These are phyloP conservation scores for Rhodeus uyekii DNA, from an alignment of 2,797 vertebrate species.

Conservation along the genomic window DNA sequence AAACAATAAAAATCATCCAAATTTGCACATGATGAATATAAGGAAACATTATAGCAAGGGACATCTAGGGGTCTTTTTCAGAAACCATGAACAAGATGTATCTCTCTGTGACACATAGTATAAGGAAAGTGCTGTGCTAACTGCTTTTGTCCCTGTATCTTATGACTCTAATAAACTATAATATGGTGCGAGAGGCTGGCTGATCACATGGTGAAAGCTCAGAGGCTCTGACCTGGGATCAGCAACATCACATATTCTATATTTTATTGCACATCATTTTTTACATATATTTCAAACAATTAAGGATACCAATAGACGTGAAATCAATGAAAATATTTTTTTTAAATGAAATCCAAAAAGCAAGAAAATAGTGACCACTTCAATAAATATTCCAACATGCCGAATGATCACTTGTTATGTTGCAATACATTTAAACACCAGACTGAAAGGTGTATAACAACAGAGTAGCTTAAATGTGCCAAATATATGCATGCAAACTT, in stretches of 20 bases:
- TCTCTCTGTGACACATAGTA: not conserved
- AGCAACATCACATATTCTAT: not conserved
- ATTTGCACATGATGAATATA: not conserved
- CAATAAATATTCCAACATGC: not conserved
- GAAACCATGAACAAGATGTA: not conserved
- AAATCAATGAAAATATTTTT: too few species aligned
- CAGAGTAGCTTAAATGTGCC: too few species aligned
- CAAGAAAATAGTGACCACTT: not conserved
- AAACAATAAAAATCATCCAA: not conserved
- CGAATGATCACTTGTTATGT: not conserved
- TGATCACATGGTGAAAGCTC: slow-evolving; percentile 50
- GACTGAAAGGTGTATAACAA: not conserved
- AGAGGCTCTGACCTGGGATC: not conserved
- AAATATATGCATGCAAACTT: not conserved
- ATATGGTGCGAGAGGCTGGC: slow-evolving; percentile 35
- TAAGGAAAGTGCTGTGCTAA: slow-evolving; percentile 6
- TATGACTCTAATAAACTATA: slow-evolving; percentile 59
- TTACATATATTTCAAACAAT: not conserved
- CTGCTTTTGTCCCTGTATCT: slow-evolving; percentile 33
- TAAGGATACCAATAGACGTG: not conserved
- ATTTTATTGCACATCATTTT: not conserved
- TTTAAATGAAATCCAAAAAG: too few species aligned
- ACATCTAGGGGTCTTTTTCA: not conserved
- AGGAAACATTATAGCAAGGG: not conserved
- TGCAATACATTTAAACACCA: not conserved